Base-by-base conservation (phyloP, 2,113 vertebrate species). In the Ailurus styani region DNA sequence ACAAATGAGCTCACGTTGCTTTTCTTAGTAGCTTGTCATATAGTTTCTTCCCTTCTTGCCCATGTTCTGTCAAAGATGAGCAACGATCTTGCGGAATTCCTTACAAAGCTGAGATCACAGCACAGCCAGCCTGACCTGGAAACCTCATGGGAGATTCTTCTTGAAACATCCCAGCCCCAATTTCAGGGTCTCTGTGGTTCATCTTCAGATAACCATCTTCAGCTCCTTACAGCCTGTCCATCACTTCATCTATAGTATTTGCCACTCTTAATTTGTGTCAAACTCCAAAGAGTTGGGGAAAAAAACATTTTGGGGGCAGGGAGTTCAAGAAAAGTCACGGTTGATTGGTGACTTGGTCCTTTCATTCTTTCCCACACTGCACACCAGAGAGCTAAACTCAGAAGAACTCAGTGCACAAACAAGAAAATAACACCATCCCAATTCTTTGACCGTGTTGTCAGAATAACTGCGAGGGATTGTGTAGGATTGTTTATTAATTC, bases 31-130 rank as follows among this genome's bases (percentile, higher is more conserved):
- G 50, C 75, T 29, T 54, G 64, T 90, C 42, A 31, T 83, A 60
- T 68, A 79, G 97, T 90, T 96, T 88, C 77, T 82, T 85, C 47
- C 13, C 29, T 23, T 29, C 47, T 90, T 90, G 52, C 34, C 75
- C 37, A 8, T 47, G n/a, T 85, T 87, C 93, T 96, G 91, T 96
- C 92, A 83, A 55, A 84, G 57, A 95, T 87, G 68, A 98, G 94
- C 73, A 92, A 95, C n/a, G 73, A 68, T 31, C 62, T 86, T 81
- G 27, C 37, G 50, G 95, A 90, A 87, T 70, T 95, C 70, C 64
- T 94, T 66, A 89, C 6, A 66, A 81, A 55, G 60, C 37, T 37
- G 84, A 92, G 75, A 86, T 90, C 94, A 90, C 68, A 79, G 50
- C 4, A 86, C 77, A 94, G 84, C n/a, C 78, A 40, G 57, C 57